A percentile compares a stretch with the other conserved stretches of the same genome.
phyloP scores from a whole-genome alignment of 2,888 invertebrate genomes.

The Furcula furcula region DNA sequence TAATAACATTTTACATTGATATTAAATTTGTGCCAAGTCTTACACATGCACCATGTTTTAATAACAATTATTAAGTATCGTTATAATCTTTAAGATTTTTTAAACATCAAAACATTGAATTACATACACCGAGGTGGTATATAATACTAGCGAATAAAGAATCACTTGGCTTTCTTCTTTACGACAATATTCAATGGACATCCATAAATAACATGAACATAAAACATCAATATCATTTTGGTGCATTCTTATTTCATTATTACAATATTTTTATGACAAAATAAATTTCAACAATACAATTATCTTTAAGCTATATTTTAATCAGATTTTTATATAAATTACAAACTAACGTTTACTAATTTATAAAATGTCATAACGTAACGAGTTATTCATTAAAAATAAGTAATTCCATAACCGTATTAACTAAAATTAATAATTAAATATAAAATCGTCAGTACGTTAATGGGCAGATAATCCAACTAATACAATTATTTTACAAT shows the following conservation, averaged over 20 bases:
- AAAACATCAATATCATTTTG: neutral
- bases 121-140: constrained; percentile 11
- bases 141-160: neutral
- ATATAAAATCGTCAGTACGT: constrained; percentile 21
- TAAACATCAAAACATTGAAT: constrained; percentile 19
- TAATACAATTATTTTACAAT: no score
- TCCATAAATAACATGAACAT: neutral
- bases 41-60: constrained; percentile 40
- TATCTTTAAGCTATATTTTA: no score
- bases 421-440: constrained; percentile 9
- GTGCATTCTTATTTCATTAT: neutral
- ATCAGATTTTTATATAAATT: no score
- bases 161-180: no score
- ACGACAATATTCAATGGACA: neutral
- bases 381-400: constrained; percentile 3
- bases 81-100: constrained; percentile 18
- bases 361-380: neutral
- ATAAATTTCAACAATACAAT: no score
- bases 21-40: constrained; percentile 48
- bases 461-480: constrained; percentile 19
- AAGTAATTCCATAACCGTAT: constrained; percentile 11
- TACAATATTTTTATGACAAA: no score
- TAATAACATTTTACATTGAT: constrained; percentile 19
- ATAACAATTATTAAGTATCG: constrained; percentile 33
- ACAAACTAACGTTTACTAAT: no score